These are phyloP conservation scores for Lepus timidus DNA, from an alignment of 2,113 vertebrate species.

Conservation along the genomic window DNA sequence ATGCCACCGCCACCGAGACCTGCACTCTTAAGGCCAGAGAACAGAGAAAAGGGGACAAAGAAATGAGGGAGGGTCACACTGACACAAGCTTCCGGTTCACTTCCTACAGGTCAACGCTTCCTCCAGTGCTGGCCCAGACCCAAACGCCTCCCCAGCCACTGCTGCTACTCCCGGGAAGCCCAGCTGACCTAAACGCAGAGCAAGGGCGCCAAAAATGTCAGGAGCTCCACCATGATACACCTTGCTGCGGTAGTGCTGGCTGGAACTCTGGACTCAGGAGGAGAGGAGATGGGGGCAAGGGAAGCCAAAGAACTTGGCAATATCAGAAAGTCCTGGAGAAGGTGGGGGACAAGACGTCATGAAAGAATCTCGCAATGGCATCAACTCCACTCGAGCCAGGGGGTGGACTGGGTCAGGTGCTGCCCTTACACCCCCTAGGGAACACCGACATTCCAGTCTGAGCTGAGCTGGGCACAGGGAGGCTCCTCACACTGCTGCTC, in stretches of 20 bases:
- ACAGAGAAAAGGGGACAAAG: neutral
- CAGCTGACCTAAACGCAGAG: neutral
- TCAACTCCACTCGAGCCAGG: neutral
- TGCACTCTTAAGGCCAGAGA: neutral
- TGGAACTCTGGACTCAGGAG: neutral
- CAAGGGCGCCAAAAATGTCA: neutral
- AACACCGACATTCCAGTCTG: neutral
- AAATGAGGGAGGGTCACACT: neutral
- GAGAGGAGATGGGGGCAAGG: fast-evolving
- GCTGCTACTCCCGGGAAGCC: neutral
- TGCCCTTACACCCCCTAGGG: neutral
- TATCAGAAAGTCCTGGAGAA: neutral
- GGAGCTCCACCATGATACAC: neutral
- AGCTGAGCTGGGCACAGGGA: neutral
- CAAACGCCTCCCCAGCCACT: neutral
- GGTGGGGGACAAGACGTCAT: fast-evolving
- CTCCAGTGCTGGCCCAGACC: neutral
- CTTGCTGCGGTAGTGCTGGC: neutral
- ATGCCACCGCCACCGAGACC: neutral
- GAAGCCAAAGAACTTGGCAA: neutral
- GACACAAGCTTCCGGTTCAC: neutral
- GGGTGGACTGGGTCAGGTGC: neutral
- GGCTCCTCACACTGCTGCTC: neutral
- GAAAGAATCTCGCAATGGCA: neutral
- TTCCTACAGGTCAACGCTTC: neutral